These are phyloP conservation scores for Andrena cerasifolii DNA, from an alignment of 1,140 invertebrate genomes.

Conservation along the genomic window DNA sequence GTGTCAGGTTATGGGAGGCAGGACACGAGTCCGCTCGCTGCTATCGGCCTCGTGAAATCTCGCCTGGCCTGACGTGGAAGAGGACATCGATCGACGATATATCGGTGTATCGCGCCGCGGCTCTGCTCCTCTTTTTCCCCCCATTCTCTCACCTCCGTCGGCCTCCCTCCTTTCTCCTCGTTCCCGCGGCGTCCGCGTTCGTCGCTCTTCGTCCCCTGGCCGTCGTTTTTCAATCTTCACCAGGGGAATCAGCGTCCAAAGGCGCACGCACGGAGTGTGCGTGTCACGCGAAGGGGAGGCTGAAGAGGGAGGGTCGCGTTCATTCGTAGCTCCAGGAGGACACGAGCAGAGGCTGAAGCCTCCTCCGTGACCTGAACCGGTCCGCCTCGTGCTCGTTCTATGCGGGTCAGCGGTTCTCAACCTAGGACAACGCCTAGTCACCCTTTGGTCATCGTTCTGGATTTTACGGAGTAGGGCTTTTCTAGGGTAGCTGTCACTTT, in stretches of 20 bases:
- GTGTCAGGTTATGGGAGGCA: slow-evolving; percentile 48
- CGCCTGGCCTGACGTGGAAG: slow-evolving; percentile 43
- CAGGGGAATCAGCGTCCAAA: slow-evolving; percentile 32
- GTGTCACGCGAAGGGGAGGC: slow-evolving; percentile 65
- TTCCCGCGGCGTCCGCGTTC: slow-evolving; percentile 1
- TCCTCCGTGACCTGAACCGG: slow-evolving; percentile 80
- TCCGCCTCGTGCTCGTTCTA: slow-evolving; percentile 73
- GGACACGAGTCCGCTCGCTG: slow-evolving; percentile 38
- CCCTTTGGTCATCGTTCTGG: too few relatives aligned
- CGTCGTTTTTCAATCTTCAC: slow-evolving; percentile 55
- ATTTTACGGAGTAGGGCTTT: too few relatives aligned
- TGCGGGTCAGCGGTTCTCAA: slow-evolving; percentile 76
- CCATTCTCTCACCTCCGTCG: slow-evolving; percentile 19
- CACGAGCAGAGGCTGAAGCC: slow-evolving; percentile 69
- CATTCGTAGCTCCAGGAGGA: slow-evolving; percentile 62
- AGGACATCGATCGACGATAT: slow-evolving; percentile 63
- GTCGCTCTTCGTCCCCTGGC: background rate
- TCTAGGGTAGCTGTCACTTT: too few relatives aligned
- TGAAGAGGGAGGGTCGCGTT: slow-evolving; percentile 45
- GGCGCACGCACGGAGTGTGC: slow-evolving; percentile 44
- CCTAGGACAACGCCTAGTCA: slow-evolving; percentile 45
- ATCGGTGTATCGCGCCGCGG: slow-evolving; percentile 52
- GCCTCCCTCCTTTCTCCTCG: background rate
- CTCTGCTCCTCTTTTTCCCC: slow-evolving; percentile 50
- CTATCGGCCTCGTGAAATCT: slow-evolving; percentile 39